A percentile compares a stretch with the other conserved stretches of the same genome.
Evolutionary conservation across 2,797 vertebrate genomes (phyloP).

Genomic region (Xenopus petersii): DNA sequence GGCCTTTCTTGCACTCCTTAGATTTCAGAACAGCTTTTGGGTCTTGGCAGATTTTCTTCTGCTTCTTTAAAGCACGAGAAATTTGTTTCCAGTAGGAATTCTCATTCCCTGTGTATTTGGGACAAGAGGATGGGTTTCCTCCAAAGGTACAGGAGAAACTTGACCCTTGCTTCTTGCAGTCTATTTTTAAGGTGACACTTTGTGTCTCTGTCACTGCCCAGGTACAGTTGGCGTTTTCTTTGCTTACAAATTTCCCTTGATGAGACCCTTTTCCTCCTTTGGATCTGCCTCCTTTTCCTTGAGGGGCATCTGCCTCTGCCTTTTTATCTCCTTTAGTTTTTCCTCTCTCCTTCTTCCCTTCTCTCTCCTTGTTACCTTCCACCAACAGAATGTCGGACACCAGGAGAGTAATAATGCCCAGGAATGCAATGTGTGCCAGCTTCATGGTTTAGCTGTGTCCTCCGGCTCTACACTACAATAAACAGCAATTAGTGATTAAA

Average conservation of each 20-base stretch:
- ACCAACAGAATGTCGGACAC: conserved; percentile 62
- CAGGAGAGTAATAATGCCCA: conserved; percentile 68
- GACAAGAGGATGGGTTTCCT: conserved; percentile 71
- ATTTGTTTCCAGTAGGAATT: conserved; percentile 85
- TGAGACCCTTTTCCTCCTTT: conserved; percentile 49
- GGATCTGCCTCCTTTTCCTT: conserved; percentile 46
- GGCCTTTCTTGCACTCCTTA: conserved; percentile 73
- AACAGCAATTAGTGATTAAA: too few species aligned
- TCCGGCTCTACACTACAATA: background rate
- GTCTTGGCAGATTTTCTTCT: conserved; percentile 74
- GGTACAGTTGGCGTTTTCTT: conserved; percentile 72
- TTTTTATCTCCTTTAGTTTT: conserved; percentile 3
- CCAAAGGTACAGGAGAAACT: conserved; percentile 74
- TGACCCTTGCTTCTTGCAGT: conserved; percentile 62
- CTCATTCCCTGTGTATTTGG: conserved; percentile 58
- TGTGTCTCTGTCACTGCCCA: conserved; percentile 67
- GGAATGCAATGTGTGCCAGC: conserved; percentile 59
- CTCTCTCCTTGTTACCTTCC: conserved; percentile 62
- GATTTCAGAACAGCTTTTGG: conserved; percentile 66
- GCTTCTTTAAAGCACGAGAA: conserved; percentile 69
- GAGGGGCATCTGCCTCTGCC: conserved; percentile 4
- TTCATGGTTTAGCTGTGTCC: conserved; percentile 55
- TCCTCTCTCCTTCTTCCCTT: conserved; percentile 52
- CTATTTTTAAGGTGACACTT: conserved; percentile 56
- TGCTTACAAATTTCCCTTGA: conserved; percentile 71